These are phyloP conservation scores for Troides oblongomaculatus DNA, from an alignment of 2,888 invertebrate genomes.

Conservation along the genomic window DNA sequence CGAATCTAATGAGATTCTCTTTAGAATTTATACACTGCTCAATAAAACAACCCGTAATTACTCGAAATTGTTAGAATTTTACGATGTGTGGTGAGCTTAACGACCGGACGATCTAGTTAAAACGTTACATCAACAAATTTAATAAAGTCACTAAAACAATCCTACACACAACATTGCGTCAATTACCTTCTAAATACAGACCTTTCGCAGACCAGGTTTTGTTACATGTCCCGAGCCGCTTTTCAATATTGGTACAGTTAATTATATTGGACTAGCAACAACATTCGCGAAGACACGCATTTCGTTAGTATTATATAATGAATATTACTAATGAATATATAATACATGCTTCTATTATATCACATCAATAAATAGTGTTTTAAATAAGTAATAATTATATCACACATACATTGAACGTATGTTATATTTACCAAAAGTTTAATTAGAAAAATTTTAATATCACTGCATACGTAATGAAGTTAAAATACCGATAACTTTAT, in stretches of 20 bases:
- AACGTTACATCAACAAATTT: neutral
- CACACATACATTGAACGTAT: neutral
- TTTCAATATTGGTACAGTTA: neutral
- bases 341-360: neutral
- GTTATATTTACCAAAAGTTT: neutral
- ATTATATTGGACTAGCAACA: neutral
- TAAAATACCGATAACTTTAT: too few species aligned
- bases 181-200: neutral
- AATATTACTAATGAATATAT: neutral
- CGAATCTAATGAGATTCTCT: neutral
- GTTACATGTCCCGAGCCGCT: neutral
- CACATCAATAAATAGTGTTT: neutral
- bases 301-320: too few species aligned
- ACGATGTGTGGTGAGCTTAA: conserved; percentile 1
- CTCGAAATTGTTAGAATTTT: conserved; percentile 2
- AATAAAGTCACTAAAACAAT: neutral
- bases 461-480: too few species aligned
- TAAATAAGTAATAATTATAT: neutral
- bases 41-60: neutral
- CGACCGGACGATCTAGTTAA: conserved; percentile 1
- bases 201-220: neutral
- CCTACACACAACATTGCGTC: neutral
- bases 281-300: too few species aligned
- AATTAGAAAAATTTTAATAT: too few species aligned
- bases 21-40: neutral